Percentiles rank a stretch among this genome's conserved stretches.
These are phyloP conservation scores for Drosophila dives DNA, from an alignment of 2,888 invertebrate species.

Conservation along the genomic window DNA sequence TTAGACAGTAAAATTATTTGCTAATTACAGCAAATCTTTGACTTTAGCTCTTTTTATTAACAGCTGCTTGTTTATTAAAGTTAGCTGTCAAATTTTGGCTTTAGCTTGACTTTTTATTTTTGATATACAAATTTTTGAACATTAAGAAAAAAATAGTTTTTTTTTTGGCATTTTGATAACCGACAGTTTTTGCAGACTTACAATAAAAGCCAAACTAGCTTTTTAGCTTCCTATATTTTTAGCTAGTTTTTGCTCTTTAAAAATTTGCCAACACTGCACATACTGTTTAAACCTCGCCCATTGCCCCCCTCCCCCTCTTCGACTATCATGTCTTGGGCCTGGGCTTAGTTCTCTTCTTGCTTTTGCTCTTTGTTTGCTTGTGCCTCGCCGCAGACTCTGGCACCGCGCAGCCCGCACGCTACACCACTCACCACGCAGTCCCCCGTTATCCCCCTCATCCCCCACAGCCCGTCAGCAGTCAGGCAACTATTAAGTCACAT, in stretches of 20 bases:
- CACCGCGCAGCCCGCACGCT: neutral
- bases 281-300: neutral
- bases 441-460: neutral
- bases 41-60: too few relatives aligned
- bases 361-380: conserved; percentile 32
- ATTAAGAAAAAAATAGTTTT: neutral
- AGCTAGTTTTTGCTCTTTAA: neutral
- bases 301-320: neutral
- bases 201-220: neutral
- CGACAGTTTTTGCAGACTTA: neutral
- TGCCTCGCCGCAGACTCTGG: conserved; percentile 20
- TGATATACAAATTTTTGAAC: too few relatives aligned
- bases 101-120: too few relatives aligned
- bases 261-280: neutral
- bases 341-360: conserved; percentile 8
- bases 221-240: neutral
- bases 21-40: too few relatives aligned
- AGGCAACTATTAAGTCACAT: conserved; percentile 80
- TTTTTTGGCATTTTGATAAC: neutral
- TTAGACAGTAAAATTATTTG: neutral
- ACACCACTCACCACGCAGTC: too few relatives aligned
- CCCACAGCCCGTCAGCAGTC: conserved; percentile 30
- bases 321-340: conserved; percentile 2
- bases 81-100: too few relatives aligned
- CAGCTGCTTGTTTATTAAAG: too few relatives aligned